These are phyloP conservation scores for Syrphus vitripennis DNA, from an alignment of 2,888 invertebrate species.

Conservation along the genomic window DNA sequence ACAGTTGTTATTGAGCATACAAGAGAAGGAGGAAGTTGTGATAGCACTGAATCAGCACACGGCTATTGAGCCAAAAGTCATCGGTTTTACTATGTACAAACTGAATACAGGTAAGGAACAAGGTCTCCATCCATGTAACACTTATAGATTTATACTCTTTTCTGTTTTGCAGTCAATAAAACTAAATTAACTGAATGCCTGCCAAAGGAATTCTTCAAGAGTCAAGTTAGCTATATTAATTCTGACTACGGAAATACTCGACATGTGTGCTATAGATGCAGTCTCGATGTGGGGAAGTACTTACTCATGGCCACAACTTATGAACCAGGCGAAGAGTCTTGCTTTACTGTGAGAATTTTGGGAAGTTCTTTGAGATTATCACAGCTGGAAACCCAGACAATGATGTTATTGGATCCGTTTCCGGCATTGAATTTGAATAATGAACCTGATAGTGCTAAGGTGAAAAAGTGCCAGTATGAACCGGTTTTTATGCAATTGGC, in stretches of 20 bases:
- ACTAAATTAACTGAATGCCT: conserved; percentile 89
- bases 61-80: conserved; percentile 95
- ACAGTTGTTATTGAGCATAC: conserved; percentile 90
- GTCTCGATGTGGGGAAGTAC: conserved; percentile 90
- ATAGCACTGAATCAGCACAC: conserved; percentile 94
- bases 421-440: conserved; percentile 77
- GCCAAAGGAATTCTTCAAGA: conserved; percentile 90
- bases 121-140: background rate
- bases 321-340: conserved; percentile 94
- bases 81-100: conserved; percentile 93
- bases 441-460: conserved; percentile 82
- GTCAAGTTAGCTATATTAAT: conserved; percentile 92
- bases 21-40: conserved; percentile 91
- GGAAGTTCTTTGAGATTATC: conserved; percentile 89
- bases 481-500: conserved; percentile 94
- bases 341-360: conserved; percentile 92
- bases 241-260: conserved; percentile 96
- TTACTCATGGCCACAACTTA: conserved; percentile 94
- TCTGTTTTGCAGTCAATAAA: conserved; percentile 71
- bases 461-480: conserved; percentile 87
- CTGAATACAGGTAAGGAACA: conserved; percentile 72
- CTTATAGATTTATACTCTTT: background rate
- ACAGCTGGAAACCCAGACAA: conserved; percentile 84
- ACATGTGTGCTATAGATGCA: conserved; percentile 91
- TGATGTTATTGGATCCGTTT: conserved; percentile 80